These are phyloP conservation scores for Nebria brevicollis DNA, from an alignment of 2,888 invertebrate genomes.

Conservation along the genomic window DNA sequence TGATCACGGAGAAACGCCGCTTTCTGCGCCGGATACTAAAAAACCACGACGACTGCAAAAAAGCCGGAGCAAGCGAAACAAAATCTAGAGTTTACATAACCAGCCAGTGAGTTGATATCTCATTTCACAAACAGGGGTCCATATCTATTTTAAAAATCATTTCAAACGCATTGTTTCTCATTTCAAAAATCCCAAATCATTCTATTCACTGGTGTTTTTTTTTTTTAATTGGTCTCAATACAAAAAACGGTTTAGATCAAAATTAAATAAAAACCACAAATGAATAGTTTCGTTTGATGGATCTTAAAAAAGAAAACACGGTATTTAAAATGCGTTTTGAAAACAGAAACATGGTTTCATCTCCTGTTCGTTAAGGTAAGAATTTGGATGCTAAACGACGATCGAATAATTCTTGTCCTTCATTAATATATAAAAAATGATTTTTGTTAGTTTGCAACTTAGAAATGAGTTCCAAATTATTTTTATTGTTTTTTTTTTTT, in stretches of 20 bases:
- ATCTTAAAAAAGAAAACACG: neutral
- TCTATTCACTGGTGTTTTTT: neutral
- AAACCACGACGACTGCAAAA: constrained; percentile 56
- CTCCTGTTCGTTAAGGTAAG: neutral
- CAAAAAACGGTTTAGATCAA: neutral
- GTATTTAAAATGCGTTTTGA: too few relatives aligned
- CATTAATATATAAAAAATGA: neutral
- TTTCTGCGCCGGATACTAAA: constrained; percentile 51
- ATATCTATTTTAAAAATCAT: neutral
- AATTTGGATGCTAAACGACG: neutral
- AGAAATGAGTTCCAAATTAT: neutral
- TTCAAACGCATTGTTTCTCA: too few relatives aligned
- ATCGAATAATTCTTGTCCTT: neutral
- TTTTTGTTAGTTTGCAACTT: neutral
- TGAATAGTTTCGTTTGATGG: neutral
- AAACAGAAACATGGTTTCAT: neutral
- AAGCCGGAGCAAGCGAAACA: constrained; percentile 57
- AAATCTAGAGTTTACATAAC: constrained; percentile 51
- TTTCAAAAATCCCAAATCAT: neutral
- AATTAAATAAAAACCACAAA: neutral
- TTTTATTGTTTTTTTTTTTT: neutral
- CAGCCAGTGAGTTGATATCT: neutral
- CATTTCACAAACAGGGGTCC: neutral
- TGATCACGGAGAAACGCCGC: constrained; percentile 53
- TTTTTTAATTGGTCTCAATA: neutral